Conservation (phyloP, 2,888 invertebrate genomes). For the Fragum whitleyi region DNA sequence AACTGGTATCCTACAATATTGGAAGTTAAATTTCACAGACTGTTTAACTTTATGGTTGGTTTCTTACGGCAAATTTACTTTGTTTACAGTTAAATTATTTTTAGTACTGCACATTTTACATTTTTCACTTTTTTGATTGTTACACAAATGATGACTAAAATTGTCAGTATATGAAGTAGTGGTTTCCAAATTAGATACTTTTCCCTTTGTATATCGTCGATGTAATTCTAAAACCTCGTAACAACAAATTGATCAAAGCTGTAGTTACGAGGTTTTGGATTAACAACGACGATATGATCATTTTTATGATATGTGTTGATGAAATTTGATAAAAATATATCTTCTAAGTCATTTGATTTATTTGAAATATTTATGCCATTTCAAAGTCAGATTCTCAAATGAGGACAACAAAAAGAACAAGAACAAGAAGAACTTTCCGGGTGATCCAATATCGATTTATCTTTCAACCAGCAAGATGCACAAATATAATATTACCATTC, state of each 20-base stretch:
- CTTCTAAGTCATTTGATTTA: not conserved
- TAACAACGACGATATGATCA: no score
- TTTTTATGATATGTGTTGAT: not conserved
- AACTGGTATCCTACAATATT: constrained; percentile 10
- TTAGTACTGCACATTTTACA: not conserved
- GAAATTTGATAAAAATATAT: constrained; percentile 5
- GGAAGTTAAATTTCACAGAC: not conserved
- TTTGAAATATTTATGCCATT: not conserved
- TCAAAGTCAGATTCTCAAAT: not conserved
- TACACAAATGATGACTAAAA: not conserved
- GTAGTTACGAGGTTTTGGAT: no score
- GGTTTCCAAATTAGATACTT: no score
- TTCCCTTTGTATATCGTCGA: no score
- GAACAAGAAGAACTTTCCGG: constrained; percentile 15
- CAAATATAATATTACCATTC: not conserved
- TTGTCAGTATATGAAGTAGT: not conserved
- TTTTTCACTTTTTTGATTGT: constrained; percentile 8
- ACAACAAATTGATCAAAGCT: no score
- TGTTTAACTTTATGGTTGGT: not conserved
- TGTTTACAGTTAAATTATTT: not conserved
- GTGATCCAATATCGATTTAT: not conserved
- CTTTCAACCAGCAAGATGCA: constrained; percentile 17
- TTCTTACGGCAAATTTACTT: not conserved
- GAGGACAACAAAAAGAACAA: no score
- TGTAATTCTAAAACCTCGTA: no score